phyloP scores from a whole-genome alignment of 1,140 invertebrate species.

The Drosophila azteca region DNA sequence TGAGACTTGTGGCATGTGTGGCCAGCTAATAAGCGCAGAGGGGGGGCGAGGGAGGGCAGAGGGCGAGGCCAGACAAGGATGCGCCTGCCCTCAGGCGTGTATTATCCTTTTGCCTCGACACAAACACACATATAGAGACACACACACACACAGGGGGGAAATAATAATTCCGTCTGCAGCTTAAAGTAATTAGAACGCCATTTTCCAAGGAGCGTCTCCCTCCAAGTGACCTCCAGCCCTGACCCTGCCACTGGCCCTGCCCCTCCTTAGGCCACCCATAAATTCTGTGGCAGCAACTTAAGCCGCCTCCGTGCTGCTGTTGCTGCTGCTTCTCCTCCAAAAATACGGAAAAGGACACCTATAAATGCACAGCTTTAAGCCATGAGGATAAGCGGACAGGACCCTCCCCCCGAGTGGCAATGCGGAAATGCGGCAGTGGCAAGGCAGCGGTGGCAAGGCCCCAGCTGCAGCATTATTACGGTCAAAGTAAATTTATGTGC shows the following conservation, averaged over 20 bases:
- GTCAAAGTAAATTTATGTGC: slow-evolving; percentile 79
- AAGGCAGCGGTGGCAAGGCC: slow-evolving; percentile 26
- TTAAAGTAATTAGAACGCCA: slow-evolving; percentile 80
- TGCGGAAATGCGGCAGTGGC: neutral
- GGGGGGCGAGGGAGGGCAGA: neutral
- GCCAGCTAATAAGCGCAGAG: slow-evolving; percentile 61
- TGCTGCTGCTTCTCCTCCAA: slow-evolving; percentile 25
- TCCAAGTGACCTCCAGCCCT: slow-evolving; percentile 1
- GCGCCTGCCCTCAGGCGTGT: slow-evolving; percentile 4
- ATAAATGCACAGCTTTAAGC: slow-evolving; percentile 71
- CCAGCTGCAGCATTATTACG: slow-evolving; percentile 79
- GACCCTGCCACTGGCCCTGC: neutral
- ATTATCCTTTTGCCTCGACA: slow-evolving; percentile 44
- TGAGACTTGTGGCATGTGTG: slow-evolving; percentile 62
- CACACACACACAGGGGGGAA: slow-evolving; percentile 20
- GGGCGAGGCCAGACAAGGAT: slow-evolving; percentile 4
- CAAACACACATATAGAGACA: neutral
- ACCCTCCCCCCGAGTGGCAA: slow-evolving; percentile 2
- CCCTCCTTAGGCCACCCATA: slow-evolving; percentile 31
- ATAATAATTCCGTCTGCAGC: slow-evolving; percentile 69
- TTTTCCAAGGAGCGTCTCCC: slow-evolving; percentile 48
- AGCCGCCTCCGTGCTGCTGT: slow-evolving; percentile 46
- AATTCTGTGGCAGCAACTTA: slow-evolving; percentile 70
- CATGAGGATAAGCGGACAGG: slow-evolving; percentile 48
- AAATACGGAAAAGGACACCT: slow-evolving; percentile 50